phyloP scores from a whole-genome alignment of 2,888 invertebrate genomes.

The Apantesis nais region DNA sequence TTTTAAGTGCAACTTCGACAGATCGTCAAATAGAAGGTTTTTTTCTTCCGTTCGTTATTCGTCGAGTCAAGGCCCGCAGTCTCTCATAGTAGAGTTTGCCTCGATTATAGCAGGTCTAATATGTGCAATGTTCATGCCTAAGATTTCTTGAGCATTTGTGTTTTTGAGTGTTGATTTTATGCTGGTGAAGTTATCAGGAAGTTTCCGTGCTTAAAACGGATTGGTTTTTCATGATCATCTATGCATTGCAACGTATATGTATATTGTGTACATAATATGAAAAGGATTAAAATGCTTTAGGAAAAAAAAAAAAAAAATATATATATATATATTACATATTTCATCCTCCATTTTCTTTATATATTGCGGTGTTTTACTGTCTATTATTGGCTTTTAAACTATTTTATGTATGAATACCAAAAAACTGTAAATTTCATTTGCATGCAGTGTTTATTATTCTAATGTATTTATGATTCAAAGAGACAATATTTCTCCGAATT shows the following conservation, averaged over 20 bases:
- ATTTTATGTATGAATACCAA: not conserved
- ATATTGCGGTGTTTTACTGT: not conserved
- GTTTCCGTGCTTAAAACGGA: not conserved
- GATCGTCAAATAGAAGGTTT: not conserved
- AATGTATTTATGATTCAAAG: not conserved
- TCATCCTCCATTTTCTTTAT: not conserved
- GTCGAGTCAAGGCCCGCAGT: not conserved
- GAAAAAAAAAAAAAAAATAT: no score
- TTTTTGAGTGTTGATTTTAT: not conserved
- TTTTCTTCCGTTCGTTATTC: not conserved
- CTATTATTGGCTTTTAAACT: not conserved
- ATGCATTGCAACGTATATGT: not conserved
- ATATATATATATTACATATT: no score
- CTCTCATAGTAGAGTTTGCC: not conserved
- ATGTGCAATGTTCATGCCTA: not conserved
- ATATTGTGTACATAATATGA: no score
- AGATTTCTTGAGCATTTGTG: not conserved
- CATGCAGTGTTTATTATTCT: not conserved
- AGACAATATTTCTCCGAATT: not conserved
- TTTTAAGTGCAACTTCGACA: not conserved
- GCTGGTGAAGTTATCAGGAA: not conserved
- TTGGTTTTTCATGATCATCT: not conserved
- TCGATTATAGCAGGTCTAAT: not conserved
- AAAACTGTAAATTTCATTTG: not conserved
- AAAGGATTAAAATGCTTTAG: no score